Percentiles rank a stretch among this genome's conserved stretches.
These are phyloP conservation scores for Microcaecilia unicolor DNA, from an alignment of 2,797 vertebrate genomes.

Conservation along the genomic window DNA sequence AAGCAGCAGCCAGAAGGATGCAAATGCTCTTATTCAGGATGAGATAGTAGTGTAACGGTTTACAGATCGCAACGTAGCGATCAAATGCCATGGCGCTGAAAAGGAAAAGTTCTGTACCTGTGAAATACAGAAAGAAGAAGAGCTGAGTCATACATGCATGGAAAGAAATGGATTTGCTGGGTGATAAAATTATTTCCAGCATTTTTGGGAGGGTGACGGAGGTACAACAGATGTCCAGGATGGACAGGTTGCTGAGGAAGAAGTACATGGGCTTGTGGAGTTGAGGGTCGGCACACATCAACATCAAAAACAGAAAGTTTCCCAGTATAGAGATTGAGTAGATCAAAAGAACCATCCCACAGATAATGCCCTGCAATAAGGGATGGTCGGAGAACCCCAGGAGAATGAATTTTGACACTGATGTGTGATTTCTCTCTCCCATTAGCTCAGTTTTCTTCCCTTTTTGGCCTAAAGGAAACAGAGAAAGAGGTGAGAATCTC, in stretches of 20 bases:
- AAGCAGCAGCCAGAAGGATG: neutral
- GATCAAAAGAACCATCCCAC: neutral
- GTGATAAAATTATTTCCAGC: slow-evolving; percentile 7
- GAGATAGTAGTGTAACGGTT: slow-evolving; percentile 15
- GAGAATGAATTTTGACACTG: slow-evolving; percentile 7
- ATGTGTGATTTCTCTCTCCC: slow-evolving; percentile 7
- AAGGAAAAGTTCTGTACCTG: slow-evolving; percentile 32
- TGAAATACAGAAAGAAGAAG: slow-evolving; percentile 27
- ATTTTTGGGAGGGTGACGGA: slow-evolving; percentile 10
- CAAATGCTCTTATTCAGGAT: slow-evolving; percentile 13
- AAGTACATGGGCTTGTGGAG: slow-evolving; percentile 12
- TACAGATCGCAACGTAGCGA: slow-evolving; percentile 11
- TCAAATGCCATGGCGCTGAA: slow-evolving; percentile 22
- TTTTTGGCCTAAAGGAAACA: no score
- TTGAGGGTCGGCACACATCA: neutral
- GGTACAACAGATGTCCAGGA: slow-evolving; percentile 5
- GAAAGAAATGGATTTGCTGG: slow-evolving; percentile 18
- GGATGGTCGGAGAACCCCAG: slow-evolving; percentile 12
- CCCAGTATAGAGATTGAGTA: neutral
- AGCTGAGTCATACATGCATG: slow-evolving; percentile 17
- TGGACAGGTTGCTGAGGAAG: slow-evolving; percentile 3
- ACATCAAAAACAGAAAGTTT: slow-evolving; percentile 1
- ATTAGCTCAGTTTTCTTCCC: no score
- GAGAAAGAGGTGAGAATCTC: no score
- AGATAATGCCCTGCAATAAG: neutral